These are phyloP conservation scores for Zaprionus tsacasi DNA, from an alignment of 1,140 invertebrate genomes.

Conservation along the genomic window DNA sequence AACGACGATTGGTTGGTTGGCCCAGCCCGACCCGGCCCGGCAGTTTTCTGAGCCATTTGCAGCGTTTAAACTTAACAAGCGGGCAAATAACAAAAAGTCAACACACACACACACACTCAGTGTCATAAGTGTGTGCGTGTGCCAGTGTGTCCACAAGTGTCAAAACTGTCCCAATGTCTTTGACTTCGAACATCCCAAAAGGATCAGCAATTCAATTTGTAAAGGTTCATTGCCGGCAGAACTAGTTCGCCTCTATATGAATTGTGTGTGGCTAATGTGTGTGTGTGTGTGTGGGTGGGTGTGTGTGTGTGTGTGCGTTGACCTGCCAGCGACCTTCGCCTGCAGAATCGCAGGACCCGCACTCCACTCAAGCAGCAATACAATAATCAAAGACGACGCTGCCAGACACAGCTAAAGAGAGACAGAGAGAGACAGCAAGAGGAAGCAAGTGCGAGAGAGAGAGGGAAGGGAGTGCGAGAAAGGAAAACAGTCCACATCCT, in stretches of 20 bases:
- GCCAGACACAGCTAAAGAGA: conserved; percentile 9
- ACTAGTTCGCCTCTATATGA: conserved; percentile 21
- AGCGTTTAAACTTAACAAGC: conserved; percentile 81
- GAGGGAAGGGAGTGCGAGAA: not conserved
- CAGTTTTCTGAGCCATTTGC: conserved; percentile 83
- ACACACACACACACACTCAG: conserved; percentile 53
- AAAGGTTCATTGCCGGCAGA: conserved; percentile 43
- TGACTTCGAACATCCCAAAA: conserved; percentile 48
- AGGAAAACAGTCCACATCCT: conserved; percentile 54
- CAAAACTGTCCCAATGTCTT: conserved; percentile 25
- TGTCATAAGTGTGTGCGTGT: conserved; percentile 26
- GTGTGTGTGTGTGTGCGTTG: conserved; percentile 35
- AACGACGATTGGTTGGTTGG: conserved; percentile 50
- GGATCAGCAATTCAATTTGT: conserved; percentile 63
- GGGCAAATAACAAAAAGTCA: conserved; percentile 81
- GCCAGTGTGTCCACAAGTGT: conserved; percentile 35
- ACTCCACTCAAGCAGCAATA: conserved; percentile 58
- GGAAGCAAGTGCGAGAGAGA: not conserved
- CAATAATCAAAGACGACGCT: conserved; percentile 61
- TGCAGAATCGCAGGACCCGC: conserved; percentile 25
- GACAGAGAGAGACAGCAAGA: not conserved
- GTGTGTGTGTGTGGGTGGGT: not conserved
- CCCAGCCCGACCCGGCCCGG: conserved; percentile 48
- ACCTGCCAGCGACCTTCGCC: conserved; percentile 69
- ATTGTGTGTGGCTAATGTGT: conserved; percentile 15